Evolutionary conservation across 2,888 invertebrate species (phyloP), one percentile per base, ranked within the genome.

Genomic region (Caenorhabditis angaria): DNA sequence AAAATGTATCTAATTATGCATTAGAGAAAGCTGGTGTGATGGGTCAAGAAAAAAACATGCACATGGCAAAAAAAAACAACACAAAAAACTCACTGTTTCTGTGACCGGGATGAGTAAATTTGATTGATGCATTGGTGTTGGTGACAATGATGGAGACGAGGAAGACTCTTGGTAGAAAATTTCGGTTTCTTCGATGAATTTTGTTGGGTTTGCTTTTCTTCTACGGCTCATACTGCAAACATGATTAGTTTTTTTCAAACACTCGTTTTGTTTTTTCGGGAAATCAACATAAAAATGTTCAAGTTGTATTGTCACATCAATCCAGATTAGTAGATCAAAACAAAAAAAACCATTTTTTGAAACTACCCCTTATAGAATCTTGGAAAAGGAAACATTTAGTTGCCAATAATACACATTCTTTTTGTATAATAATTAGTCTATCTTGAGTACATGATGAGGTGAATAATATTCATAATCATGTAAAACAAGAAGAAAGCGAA

Each of bases 151-250:
- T 12, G 41, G 18, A 18, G 41, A 14, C 10, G 41, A 2, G 18
- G 41, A 10, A 41, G 18, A 10, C 32, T 32, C 10, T 32, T 41
- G 5, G 3, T 41, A 18, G 14, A 2, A 41, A 14, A 18, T 41
- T 27, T 65, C 61, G 3, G 59, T 60, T 56, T 72, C 50, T 55
- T 73, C 73, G 51, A 60, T 58, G n/a, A 83, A 63, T 65, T 83
- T 72, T 41, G 71, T 79, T 20, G 84, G 84, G 25, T 81, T 78
- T 22, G 83, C 77, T 77, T 84, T 83, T 70, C 84, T 72, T 72
- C 84, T 78, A 77, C 81, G 82, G 79, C 83, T 83, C 84, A 84
- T 84, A 71, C 84, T 84, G 79, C 54, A 83, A 58, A 22, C 18
- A 10, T 32, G 32, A 32, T 32, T 32, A 32, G 32, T 32, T 32